Base-by-base conservation (phyloP, 2,888 invertebrate species). In the Eristalis arbustorum region DNA sequence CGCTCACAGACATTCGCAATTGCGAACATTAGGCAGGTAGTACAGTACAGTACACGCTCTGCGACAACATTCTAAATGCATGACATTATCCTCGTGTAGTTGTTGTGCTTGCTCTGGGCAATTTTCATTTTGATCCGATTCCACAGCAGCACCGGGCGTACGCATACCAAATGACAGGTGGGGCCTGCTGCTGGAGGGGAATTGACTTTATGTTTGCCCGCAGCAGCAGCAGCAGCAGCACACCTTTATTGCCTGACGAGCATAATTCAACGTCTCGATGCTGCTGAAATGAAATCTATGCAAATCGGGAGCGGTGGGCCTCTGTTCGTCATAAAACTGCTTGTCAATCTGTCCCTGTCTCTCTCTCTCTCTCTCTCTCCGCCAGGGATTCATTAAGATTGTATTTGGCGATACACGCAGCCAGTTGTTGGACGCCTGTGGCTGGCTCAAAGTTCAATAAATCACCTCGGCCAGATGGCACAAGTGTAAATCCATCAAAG, bases 381-480 rank as follows among this genome's bases (percentile, higher is more conserved):
- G 0, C 4, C 42, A 31, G 22, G 59, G 80, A 72, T 72, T 84
- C 81, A 84, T 75, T 80, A 76, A 72, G 84, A 84, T 80, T 76
- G 76, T 75, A 81, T 84, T 68, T 68, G 59, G n/a, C 37, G 74
- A 79, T 84, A 76, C 37, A 62, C 64, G 49, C 31, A 14, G 34
- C 34, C 67, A 28, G 42, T 25, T 13, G 31, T 4, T 31, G 31
- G 31, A n/a, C n/a, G 13, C 5, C 37, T 37, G 8, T 69, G 23
- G 18, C 11, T 49, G 72, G 61, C 61, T 73, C 25, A n/a, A 42
- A 42, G 59, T 23, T 61, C 82, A 71, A 76, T 82, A 82, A 82
- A 82, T 82, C 71, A 82, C 49, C 0, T 76, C 59, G 34, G 28
- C 76, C 82, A 82, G 66, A 61, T 67, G 82, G 71, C 25, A 62